These are phyloP conservation scores for Sebastes trivittatus DNA, from an alignment of 2,797 vertebrate species.

Conservation along the genomic window DNA sequence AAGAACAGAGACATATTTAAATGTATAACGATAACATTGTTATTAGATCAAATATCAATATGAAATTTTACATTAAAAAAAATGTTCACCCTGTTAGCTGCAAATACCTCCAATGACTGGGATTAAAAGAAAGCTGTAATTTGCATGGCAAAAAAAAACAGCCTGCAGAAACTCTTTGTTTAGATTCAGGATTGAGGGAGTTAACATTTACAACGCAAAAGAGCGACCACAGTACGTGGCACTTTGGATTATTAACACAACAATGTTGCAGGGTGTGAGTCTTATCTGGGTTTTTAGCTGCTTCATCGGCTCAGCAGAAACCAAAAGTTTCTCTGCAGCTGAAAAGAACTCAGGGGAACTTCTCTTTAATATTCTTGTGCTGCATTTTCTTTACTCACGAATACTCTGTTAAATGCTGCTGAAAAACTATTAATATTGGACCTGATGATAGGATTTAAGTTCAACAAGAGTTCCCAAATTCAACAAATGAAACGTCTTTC, in stretches of 20 bases:
- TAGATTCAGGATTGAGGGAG: neutral
- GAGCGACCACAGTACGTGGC: neutral
- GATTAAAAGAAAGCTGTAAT: neutral
- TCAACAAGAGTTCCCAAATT: too few species aligned
- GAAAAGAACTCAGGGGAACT: neutral
- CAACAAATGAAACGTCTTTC: neutral
- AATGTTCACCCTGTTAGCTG: neutral
- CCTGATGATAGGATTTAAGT: neutral
- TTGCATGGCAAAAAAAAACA: neutral
- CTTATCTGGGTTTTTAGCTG: too few species aligned
- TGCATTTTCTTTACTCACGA: neutral
- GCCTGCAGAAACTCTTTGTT: neutral
- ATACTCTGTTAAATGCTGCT: neutral
- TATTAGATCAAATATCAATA: too few species aligned
- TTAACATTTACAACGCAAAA: neutral
- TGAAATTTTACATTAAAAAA: too few species aligned
- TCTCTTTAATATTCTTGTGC: neutral
- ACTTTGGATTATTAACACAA: too few species aligned
- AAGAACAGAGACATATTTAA: too few species aligned
- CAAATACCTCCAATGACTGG: neutral
- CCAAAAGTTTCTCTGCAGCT: neutral
- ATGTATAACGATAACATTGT: too few species aligned
- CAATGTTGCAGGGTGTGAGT: too few species aligned
- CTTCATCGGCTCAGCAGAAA: too few species aligned
- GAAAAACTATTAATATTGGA: neutral